Evolutionary conservation across 2,797 vertebrate genomes (phyloP), one percentile per base, ranked within the genome.

Genomic region (Brotula barbata): DNA sequence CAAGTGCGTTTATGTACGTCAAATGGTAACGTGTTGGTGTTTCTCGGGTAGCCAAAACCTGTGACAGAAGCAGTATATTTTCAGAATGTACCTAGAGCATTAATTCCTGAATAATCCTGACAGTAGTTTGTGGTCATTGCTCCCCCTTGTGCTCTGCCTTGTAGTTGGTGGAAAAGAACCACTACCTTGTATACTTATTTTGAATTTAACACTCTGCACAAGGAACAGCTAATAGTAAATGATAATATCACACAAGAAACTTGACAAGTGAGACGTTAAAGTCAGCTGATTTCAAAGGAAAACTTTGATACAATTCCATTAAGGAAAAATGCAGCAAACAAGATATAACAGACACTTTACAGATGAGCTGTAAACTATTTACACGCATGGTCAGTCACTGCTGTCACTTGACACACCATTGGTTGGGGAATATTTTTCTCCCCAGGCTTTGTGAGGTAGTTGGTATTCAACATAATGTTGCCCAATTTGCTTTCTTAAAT

Each of bases 81-180:
- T 16, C 37, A n/a, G 16, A 5, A 36, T 40, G 48, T 21, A 8
- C 22, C 15, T 7, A 21, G 6, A 43, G 41, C 7, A 17, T 14
- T 39, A 5, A 47, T 34, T 19, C 6, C 53, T 19, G 5, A 48
- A 45, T 25, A 17, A 45, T 50, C 14, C 15, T 46, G 64, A 58
- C 66, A 13, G 1, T 49, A 47, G 62, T 44, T 28, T 28, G 25
- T 42, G 22, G 53, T 15, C 61, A 83, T 48, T 65, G 67, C 82
- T 77, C 80, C 76, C 77, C 64, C 74, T 71, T 37, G 64, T 40
- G 5, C 36, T 17, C 48, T 59, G 64, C 60, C 1, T 72, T 58
- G 64, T 1, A n/a, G 47, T 47, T 17, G 13, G n/a, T 5, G 3
- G 13, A 58, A 16, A 48, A 16, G 10, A 31, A 44, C 13, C 16